These are phyloP conservation scores for Apogon talboti DNA, from an alignment of 2,797 vertebrate species.

Conservation along the genomic window DNA sequence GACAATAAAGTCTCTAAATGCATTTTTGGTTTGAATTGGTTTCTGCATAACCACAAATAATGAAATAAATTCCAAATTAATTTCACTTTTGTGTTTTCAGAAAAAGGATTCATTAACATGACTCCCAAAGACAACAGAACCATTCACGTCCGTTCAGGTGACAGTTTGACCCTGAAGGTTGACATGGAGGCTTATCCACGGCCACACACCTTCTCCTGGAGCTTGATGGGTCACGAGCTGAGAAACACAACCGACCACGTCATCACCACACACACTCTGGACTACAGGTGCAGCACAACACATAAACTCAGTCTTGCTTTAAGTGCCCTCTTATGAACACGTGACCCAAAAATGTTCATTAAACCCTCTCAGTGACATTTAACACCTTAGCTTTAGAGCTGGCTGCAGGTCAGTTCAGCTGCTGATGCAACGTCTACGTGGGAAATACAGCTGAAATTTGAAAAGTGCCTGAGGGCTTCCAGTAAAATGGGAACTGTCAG, in stretches of 20 bases:
- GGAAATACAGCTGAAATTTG: conserved; percentile 38
- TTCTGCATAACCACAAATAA: neutral
- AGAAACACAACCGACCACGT: conserved; percentile 91
- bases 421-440: conserved; percentile 18
- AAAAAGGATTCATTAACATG: conserved; percentile 91
- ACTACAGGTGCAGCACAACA: conserved; percentile 85
- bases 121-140: conserved; percentile 84
- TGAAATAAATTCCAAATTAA: neutral
- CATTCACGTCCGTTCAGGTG: conserved; percentile 89
- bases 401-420: conserved; percentile 27
- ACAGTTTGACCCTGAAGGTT: conserved; percentile 89
- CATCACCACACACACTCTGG: conserved; percentile 85
- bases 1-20: neutral
- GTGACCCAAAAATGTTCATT: conserved; percentile 33
- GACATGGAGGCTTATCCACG: conserved; percentile 91
- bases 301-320: neutral
- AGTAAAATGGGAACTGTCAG: conserved; percentile 19
- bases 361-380: conserved; percentile 50
- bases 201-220: conserved; percentile 87
- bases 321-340: neutral
- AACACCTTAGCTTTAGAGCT: conserved; percentile 24
- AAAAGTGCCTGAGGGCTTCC: conserved; percentile 3
- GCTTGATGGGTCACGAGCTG: conserved; percentile 87
- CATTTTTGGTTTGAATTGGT: conserved; percentile 3
- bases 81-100: conserved; percentile 75